Percentiles rank a stretch among this genome's conserved stretches.
These are phyloP conservation scores for Drymonia ruficornis DNA, from an alignment of 2,888 invertebrate genomes.

Conservation along the genomic window DNA sequence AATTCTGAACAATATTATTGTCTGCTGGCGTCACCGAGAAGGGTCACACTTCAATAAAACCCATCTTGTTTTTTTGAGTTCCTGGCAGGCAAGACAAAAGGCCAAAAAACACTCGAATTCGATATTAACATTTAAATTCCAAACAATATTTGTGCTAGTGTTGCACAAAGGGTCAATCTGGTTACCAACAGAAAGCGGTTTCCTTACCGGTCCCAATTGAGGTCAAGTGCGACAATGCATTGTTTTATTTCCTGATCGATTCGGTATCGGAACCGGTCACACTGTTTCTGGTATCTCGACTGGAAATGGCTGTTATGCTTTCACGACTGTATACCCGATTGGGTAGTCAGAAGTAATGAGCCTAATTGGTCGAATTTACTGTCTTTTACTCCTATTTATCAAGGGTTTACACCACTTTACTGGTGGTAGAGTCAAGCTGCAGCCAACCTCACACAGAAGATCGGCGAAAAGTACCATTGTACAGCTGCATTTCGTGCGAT, in stretches of 20 bases:
- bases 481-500: too few species aligned
- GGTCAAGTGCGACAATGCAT: constrained; percentile 60
- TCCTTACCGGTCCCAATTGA: constrained; percentile 46
- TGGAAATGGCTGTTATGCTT: constrained; percentile 38
- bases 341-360: not conserved
- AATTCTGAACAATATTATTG: too few species aligned
- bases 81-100: too few species aligned
- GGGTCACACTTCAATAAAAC: too few species aligned
- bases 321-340: constrained; percentile 20
- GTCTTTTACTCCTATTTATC: too few species aligned
- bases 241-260: constrained; percentile 51
- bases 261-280: constrained; percentile 41
- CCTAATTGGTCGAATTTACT: too few species aligned
- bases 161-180: constrained; percentile 4
- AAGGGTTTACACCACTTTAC: too few species aligned
- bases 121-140: not conserved
- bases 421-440: too few species aligned
- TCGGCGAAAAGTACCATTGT: too few species aligned
- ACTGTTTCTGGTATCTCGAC: constrained; percentile 31
- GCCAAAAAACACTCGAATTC: not conserved
- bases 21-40: too few species aligned
- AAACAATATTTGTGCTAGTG: constrained; percentile 4
- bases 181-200: constrained; percentile 27
- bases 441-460: too few species aligned
- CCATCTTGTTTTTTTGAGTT: too few species aligned